Percentiles rank a stretch among this genome's conserved stretches.
These are phyloP conservation scores for Ascidia mentula DNA, from an alignment of 23 tunicate genomes.

Conservation along the genomic window DNA sequence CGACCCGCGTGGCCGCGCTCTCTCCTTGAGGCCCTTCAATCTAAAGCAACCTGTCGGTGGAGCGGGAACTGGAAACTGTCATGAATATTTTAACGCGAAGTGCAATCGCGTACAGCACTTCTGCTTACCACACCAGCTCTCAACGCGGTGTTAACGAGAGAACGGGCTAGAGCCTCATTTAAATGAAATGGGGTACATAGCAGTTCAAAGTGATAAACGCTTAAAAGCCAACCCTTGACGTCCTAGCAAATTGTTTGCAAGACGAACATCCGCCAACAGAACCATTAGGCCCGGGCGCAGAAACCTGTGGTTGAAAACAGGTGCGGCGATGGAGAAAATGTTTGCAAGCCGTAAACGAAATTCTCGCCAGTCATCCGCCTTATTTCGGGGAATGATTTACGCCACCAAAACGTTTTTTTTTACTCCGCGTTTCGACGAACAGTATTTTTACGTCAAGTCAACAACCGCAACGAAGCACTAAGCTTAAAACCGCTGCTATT, in stretches of 20 bases:
- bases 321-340: neutral
- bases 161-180: neutral
- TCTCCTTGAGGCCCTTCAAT: neutral
- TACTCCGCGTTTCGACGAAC: no score
- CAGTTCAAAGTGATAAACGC: no score
- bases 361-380: neutral
- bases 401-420: no score
- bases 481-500: no score
- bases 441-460: no score
- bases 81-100: slow-evolving; percentile 19
- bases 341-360: neutral
- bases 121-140: neutral
- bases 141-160: slow-evolving; percentile 4
- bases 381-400: no score
- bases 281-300: no score
- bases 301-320: neutral
- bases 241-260: no score
- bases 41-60: neutral
- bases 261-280: slow-evolving; percentile 7
- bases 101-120: neutral
- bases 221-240: no score
- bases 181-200: no score
- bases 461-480: no score
- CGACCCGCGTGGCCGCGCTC: neutral
- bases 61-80: neutral